These are phyloP conservation scores for Trinorchestia longiramus DNA, from an alignment of 1,140 invertebrate species.

Conservation along the genomic window DNA sequence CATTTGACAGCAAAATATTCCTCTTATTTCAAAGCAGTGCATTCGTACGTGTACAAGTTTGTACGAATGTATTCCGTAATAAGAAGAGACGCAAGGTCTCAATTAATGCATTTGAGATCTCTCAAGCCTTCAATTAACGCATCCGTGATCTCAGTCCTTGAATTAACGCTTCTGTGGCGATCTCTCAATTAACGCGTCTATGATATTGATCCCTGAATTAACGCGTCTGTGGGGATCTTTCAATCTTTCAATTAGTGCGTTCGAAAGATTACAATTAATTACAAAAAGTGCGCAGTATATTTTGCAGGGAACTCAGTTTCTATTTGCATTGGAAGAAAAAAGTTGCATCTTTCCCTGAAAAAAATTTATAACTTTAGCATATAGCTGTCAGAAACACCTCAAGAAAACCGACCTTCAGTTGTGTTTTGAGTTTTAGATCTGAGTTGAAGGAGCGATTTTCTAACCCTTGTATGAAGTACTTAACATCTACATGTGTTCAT, in stretches of 20 bases:
- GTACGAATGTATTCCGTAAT: neutral
- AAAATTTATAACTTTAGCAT: too few species aligned
- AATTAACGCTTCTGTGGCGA: neutral
- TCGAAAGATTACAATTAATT: neutral
- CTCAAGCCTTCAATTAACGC: neutral
- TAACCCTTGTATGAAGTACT: too few species aligned
- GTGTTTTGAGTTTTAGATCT: too few species aligned
- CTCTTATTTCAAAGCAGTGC: neutral
- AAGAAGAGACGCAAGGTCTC: neutral
- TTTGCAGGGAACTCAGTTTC: neutral
- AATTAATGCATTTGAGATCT: neutral
- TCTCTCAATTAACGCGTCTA: neutral
- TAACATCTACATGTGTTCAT: too few species aligned
- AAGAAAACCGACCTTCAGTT: too few species aligned
- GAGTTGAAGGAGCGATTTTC: too few species aligned
- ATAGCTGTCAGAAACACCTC: too few species aligned
- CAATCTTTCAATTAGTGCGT: neutral
- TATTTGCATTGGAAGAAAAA: neutral
- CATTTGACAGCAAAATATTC: neutral
- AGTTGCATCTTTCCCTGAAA: neutral
- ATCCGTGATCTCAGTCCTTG: too few species aligned
- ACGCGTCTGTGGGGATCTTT: too few species aligned
- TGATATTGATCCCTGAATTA: too few species aligned
- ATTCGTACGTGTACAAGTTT: too few species aligned
- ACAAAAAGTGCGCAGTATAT: neutral